phyloP scores from a whole-genome alignment of 1,140 invertebrate genomes.

The Drosophila parvula region DNA sequence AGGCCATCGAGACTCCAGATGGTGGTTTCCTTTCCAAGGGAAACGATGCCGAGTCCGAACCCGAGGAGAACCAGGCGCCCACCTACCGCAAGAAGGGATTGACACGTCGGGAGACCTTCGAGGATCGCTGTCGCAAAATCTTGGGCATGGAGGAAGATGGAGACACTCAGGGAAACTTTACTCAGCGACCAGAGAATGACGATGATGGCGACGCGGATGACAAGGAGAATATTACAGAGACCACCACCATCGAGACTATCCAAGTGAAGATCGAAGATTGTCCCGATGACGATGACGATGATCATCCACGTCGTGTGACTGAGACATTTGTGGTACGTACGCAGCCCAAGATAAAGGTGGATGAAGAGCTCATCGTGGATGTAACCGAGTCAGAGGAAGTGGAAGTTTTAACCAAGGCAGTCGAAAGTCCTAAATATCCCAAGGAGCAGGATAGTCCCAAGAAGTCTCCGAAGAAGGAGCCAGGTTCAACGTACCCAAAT shows the following conservation, averaged over 20 bases:
- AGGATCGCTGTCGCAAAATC: constrained; percentile 88
- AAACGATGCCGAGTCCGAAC: constrained; percentile 37
- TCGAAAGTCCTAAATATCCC: constrained; percentile 5
- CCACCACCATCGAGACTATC: constrained; percentile 61
- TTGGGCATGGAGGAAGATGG: constrained; percentile 86
- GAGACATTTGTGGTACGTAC: constrained; percentile 58
- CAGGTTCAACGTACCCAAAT: neutral
- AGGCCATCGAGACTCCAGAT: constrained; percentile 59
- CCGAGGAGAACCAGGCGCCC: constrained; percentile 46
- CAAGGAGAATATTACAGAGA: constrained; percentile 27
- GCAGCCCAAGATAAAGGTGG: constrained; percentile 61
- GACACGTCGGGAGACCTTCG: constrained; percentile 87
- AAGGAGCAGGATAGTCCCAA: neutral
- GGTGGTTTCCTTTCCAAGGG: constrained; percentile 69
- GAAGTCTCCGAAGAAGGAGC: constrained; percentile 4
- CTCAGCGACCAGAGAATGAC: constrained; percentile 11
- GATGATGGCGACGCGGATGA: constrained; percentile 30
- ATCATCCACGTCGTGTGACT: constrained; percentile 42
- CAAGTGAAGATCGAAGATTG: constrained; percentile 80
- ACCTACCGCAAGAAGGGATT: constrained; percentile 68
- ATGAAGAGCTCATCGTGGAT: constrained; percentile 51
- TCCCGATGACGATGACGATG: constrained; percentile 72
- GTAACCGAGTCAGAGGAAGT: constrained; percentile 42
- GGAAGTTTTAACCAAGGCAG: constrained; percentile 7
- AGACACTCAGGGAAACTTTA: constrained; percentile 71